Evolutionary conservation across 2,888 invertebrate species (phyloP).

Genomic region (Sphaerophoria rueppellii): DNA sequence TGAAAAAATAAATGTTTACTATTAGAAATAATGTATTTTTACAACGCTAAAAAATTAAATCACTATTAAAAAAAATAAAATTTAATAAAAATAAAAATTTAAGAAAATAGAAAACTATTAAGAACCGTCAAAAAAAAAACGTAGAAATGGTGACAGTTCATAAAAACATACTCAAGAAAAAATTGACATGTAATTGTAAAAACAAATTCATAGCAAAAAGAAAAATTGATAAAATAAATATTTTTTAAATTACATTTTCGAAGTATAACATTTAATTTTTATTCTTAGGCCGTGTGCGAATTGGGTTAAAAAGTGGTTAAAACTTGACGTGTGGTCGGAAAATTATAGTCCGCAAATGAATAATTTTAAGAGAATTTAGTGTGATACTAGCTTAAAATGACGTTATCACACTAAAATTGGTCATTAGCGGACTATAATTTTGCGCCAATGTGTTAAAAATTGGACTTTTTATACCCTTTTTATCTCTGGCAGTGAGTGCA

Average conservation of each 20-base stretch:
- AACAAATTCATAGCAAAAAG: constrained; percentile 23
- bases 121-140: constrained; percentile 8
- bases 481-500: too few relatives aligned
- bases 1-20: constrained; percentile 54
- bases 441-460: too few relatives aligned
- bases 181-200: constrained; percentile 19
- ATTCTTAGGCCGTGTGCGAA: too few relatives aligned
- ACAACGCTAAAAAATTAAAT: constrained; percentile 62
- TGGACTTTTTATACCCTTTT: too few relatives aligned
- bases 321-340: too few relatives aligned
- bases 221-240: constrained; percentile 57
- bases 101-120: constrained; percentile 8
- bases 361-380: too few relatives aligned
- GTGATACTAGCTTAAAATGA: too few relatives aligned
- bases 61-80: constrained; percentile 28
- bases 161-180: background rate
- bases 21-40: constrained; percentile 69
- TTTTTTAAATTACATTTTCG: constrained; percentile 54
- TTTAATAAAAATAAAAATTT: constrained; percentile 18
- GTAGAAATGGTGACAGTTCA: constrained; percentile 12
- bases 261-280: background rate
- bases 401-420: too few relatives aligned
- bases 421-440: too few relatives aligned
- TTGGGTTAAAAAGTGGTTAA: too few relatives aligned
- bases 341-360: too few relatives aligned